A percentile compares a stretch with the other conserved stretches of the same genome.
These are phyloP conservation scores for Oreotragus oreotragus DNA, from an alignment of 2,113 vertebrate species.

Conservation along the genomic window DNA sequence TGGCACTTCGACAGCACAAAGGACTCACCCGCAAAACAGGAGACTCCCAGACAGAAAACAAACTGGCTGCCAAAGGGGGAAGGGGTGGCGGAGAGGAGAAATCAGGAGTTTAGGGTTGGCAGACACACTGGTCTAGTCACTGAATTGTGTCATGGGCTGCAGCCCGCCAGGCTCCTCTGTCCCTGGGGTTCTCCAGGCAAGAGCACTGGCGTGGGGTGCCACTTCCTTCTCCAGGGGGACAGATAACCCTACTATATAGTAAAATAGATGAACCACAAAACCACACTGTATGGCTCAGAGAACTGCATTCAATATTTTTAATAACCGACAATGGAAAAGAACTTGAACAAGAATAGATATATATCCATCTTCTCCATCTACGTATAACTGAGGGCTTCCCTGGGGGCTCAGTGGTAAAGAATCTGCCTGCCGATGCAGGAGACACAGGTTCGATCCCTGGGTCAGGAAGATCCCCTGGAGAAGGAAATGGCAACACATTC, in stretches of 20 bases:
- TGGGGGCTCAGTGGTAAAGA: neutral
- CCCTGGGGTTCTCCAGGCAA: neutral
- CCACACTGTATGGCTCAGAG: neutral
- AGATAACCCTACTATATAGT: neutral
- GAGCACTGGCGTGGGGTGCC: neutral
- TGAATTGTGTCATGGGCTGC: accelerated
- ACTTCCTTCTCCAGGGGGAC: neutral
- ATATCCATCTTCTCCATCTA: neutral
- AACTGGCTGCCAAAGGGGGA: accelerated
- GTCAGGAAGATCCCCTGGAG: neutral
- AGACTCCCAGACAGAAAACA: neutral
- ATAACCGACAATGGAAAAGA: neutral
- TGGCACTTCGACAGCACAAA: accelerated
- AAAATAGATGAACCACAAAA: neutral
- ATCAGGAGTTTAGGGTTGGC: neutral
- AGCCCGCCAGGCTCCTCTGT: neutral
- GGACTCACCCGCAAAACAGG: neutral
- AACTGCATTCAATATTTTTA: too few species aligned
- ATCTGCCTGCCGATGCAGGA: neutral
- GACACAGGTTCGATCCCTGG: neutral
- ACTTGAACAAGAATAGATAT: neutral
- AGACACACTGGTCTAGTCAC: neutral
- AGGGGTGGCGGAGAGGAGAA: neutral
- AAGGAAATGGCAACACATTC: neutral
- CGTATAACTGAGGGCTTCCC: neutral